Evolutionary conservation across 1,140 invertebrate genomes (phyloP).

Genomic region (Teleogryllus occipitalis): DNA sequence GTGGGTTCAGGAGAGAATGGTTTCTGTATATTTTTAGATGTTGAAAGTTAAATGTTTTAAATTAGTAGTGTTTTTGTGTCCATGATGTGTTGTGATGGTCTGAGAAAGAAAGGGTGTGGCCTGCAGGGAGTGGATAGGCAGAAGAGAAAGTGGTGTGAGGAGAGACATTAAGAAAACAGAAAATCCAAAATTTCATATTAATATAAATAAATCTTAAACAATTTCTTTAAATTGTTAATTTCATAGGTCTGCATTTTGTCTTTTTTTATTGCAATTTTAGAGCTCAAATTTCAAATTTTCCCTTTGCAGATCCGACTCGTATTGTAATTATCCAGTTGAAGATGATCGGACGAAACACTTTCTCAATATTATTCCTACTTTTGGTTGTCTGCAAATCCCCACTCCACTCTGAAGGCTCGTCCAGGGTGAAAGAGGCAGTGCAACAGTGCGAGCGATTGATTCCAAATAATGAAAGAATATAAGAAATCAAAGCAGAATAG

Average conservation of each 20-base stretch:
- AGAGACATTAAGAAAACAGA: neutral
- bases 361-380: conserved; percentile 25
- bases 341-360: conserved; percentile 22
- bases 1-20: neutral
- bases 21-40: neutral
- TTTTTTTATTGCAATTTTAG: conserved; percentile 9
- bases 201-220: neutral
- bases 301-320: conserved; percentile 23
- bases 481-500: conserved; percentile 14
- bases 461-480: conserved; percentile 19
- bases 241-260: neutral
- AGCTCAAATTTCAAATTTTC: conserved; percentile 18
- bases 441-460: conserved; percentile 24
- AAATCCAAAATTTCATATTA: conserved; percentile 6
- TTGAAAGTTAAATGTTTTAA: neutral
- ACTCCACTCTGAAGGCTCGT: conserved; percentile 25
- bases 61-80: neutral
- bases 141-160: conserved; percentile 14
- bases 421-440: conserved; percentile 25
- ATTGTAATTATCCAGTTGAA: conserved; percentile 20
- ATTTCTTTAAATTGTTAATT: neutral
- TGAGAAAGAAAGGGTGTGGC: neutral
- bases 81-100: neutral
- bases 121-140: conserved; percentile 10
- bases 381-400: conserved; percentile 27